Percentiles rank a stretch among this genome's conserved stretches.
Evolutionary conservation across 2,797 vertebrate genomes (phyloP).

Genomic region (Sternotherus odoratus): DNA sequence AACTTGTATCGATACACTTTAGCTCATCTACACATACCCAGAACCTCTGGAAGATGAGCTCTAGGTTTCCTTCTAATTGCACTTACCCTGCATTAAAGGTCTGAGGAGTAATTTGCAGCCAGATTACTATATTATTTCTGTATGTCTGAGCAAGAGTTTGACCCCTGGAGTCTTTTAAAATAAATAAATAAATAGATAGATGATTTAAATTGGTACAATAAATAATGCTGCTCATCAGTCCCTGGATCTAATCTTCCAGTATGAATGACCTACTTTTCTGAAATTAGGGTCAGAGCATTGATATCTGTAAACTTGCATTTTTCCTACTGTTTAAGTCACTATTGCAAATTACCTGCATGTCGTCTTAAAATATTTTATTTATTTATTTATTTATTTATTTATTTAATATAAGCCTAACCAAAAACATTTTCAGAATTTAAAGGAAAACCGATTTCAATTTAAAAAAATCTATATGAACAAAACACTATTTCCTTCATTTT

Average conservation of each 20-base stretch:
- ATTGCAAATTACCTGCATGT: conserved; percentile 22
- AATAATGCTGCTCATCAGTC: conserved; percentile 25
- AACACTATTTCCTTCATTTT: neutral
- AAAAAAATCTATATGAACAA: neutral
- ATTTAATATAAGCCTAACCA: neutral
- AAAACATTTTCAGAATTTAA: conserved; percentile 5
- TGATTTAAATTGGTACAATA: too few relatives aligned
- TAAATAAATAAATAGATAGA: too few relatives aligned
- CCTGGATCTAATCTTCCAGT: neutral
- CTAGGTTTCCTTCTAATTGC: neutral
- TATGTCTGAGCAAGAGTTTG: neutral
- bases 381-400: too few relatives aligned
- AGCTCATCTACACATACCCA: neutral
- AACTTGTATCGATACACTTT: neutral
- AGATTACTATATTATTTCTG: neutral
- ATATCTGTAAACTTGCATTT: conserved; percentile 75
- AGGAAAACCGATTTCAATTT: neutral
- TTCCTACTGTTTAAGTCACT: conserved; percentile 70
- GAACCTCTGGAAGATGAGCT: neutral
- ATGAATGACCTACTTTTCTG: conserved; percentile 47
- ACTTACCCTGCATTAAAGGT: neutral
- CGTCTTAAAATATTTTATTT: conserved; percentile 16
- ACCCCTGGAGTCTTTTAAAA: neutral
- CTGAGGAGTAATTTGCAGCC: neutral
- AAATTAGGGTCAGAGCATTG: conserved; percentile 63